phyloP scores from a whole-genome alignment of 2,888 invertebrate genomes.

The Calameuta filiformis region DNA sequence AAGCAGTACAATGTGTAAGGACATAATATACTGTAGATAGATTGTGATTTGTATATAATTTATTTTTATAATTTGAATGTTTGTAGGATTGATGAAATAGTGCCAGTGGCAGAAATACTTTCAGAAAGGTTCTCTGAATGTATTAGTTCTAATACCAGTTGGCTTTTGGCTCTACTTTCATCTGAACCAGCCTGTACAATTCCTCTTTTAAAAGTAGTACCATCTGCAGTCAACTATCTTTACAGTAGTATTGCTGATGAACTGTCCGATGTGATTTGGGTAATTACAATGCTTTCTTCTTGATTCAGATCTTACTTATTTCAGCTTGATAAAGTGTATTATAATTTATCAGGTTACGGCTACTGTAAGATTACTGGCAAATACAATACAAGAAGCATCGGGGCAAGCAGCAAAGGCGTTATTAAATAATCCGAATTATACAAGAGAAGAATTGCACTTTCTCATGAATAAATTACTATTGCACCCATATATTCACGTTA shows the following conservation, averaged over 20 bases:
- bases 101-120: conserved; percentile 37
- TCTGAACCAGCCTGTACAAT: conserved; percentile 39
- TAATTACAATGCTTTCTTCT: conserved; percentile 17
- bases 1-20: conserved; percentile 44
- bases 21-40: conserved; percentile 2
- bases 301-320: neutral
- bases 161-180: conserved; percentile 56
- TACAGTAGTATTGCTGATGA: conserved; percentile 24
- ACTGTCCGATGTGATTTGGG: conserved; percentile 33
- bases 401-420: conserved; percentile 43
- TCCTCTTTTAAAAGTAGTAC: conserved; percentile 28
- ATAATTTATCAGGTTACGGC: conserved; percentile 45
- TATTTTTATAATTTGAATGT: conserved; percentile 6
- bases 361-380: conserved; percentile 53
- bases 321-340: neutral
- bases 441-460: conserved; percentile 24
- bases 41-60: conserved; percentile 1
- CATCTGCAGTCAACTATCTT: conserved; percentile 36
- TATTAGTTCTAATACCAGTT: conserved; percentile 41
- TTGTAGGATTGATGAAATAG: conserved; percentile 46
- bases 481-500: conserved; percentile 46
- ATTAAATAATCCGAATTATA: conserved; percentile 39
- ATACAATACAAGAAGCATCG: conserved; percentile 44
- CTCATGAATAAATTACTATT: conserved; percentile 45
- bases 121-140: conserved; percentile 26